A percentile compares a stretch with the other conserved stretches of the same genome.
phyloP scores from a whole-genome alignment of 2,888 invertebrate genomes.

The Acrocera orbiculus region DNA sequence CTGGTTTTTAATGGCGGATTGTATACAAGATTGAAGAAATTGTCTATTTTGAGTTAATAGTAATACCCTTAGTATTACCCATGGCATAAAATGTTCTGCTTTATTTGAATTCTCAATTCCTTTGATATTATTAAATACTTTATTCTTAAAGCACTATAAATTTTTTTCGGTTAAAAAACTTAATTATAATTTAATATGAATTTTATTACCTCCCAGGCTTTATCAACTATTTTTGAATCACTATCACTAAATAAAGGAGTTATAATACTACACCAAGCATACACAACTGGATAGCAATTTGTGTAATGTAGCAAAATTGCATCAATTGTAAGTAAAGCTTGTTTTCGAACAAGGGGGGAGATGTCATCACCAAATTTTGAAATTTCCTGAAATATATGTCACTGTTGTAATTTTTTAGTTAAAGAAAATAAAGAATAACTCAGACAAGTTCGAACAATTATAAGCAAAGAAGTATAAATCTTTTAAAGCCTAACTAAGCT shows the following conservation, averaged over 20 bases:
- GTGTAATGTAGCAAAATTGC: constrained; percentile 20
- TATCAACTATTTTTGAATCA: constrained; percentile 21
- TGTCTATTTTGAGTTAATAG: constrained; percentile 21
- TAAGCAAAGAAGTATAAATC: too few relatives aligned
- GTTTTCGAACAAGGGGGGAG: constrained; percentile 22
- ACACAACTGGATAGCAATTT: constrained; percentile 26
- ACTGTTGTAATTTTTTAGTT: not conserved
- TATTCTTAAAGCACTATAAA: constrained; percentile 23
- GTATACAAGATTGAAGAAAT: constrained; percentile 22
- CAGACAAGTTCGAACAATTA: not conserved
- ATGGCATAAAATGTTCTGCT: constrained; percentile 27
- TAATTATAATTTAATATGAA: not conserved
- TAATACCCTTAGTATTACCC: constrained; percentile 24
- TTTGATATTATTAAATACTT: constrained; percentile 23
- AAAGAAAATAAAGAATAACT: not conserved
- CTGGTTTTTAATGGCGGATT: constrained; percentile 16
- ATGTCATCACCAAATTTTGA: constrained; percentile 19
- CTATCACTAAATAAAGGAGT: constrained; percentile 23
- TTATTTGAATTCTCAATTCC: constrained; percentile 25
- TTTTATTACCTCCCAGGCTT: constrained; percentile 14
- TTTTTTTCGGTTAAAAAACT: not conserved
- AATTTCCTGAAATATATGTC: constrained; percentile 16
- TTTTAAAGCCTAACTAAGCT: too few relatives aligned
- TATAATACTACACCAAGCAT: constrained; percentile 26
- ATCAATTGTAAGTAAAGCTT: constrained; percentile 21